These are phyloP conservation scores for Adelges cooleyi DNA, from an alignment of 1,140 invertebrate species.

Conservation along the genomic window DNA sequence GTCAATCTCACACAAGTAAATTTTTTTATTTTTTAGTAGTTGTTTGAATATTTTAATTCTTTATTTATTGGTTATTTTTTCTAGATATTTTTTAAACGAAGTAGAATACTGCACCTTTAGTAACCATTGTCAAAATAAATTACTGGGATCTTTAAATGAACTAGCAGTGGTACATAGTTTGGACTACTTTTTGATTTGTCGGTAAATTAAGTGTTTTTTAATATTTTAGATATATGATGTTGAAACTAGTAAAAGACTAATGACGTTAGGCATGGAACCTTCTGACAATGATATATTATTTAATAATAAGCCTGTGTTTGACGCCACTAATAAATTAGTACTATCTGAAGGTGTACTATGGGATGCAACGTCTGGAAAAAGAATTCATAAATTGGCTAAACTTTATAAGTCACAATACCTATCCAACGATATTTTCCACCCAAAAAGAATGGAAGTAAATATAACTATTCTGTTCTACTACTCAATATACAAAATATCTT, in stretches of 20 bases:
- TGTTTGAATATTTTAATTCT: constrained; percentile 4
- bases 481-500: no score
- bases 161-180: constrained; percentile 48
- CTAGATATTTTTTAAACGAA: constrained; percentile 55
- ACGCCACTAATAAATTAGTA: constrained; percentile 84
- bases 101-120: constrained; percentile 88
- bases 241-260: constrained; percentile 60
- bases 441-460: constrained; percentile 81
- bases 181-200: neutral
- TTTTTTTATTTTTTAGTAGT: neutral
- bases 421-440: constrained; percentile 92
- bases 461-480: neutral
- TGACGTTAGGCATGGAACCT: constrained; percentile 61
- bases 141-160: constrained; percentile 71
- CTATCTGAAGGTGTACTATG: constrained; percentile 93
- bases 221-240: constrained; percentile 75
- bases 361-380: constrained; percentile 75
- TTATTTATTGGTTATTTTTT: constrained; percentile 34
- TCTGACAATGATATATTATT: constrained; percentile 90
- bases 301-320: constrained; percentile 88
- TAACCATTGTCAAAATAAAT: constrained; percentile 69
- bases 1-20: constrained; percentile 57
- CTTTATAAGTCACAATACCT: constrained; percentile 92
- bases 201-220: neutral
- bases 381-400: constrained; percentile 96